These are phyloP conservation scores for Hypolimnas misippus DNA, from an alignment of 2,888 invertebrate species.

Conservation along the genomic window DNA sequence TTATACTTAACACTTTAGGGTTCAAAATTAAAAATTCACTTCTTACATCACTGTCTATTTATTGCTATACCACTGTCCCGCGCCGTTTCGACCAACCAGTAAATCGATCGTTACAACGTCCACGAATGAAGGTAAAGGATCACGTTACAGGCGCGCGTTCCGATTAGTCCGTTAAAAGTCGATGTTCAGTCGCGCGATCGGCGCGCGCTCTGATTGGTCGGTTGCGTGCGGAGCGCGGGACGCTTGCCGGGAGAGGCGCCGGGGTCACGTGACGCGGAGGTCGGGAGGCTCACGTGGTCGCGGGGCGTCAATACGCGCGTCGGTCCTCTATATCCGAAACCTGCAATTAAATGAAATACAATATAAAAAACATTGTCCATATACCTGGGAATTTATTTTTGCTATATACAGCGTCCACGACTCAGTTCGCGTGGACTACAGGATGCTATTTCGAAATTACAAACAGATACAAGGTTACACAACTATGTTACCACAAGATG, in stretches of 20 bases:
- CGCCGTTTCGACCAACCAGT: slow-evolving; percentile 8
- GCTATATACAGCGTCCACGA: too few species aligned
- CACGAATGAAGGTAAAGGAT: background rate
- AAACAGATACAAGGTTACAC: too few species aligned
- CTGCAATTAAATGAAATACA: too few species aligned
- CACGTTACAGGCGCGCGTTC: background rate
- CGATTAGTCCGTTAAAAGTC: background rate
- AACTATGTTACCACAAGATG: too few species aligned
- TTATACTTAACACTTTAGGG: slow-evolving; percentile 62
- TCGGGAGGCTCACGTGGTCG: slow-evolving; percentile 36
- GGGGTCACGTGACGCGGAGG: background rate
- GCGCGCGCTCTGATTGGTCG: slow-evolving; percentile 29
- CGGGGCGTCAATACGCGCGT: slow-evolving; percentile 76
- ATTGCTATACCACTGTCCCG: slow-evolving; percentile 41
- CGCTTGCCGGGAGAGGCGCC: background rate
- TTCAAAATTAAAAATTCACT: slow-evolving; percentile 46
- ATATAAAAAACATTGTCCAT: too few species aligned
- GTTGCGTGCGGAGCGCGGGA: slow-evolving; percentile 1
- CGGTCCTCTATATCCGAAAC: slow-evolving; percentile 75
- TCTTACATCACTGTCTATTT: slow-evolving; percentile 41
- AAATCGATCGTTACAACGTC: background rate
- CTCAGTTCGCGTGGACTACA: too few species aligned
- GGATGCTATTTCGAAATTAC: too few species aligned
- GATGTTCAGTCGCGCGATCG: background rate
- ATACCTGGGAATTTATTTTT: too few species aligned